Evolutionary conservation across 1,140 invertebrate species (phyloP).

Genomic region (Neotoxoptera formosana): DNA sequence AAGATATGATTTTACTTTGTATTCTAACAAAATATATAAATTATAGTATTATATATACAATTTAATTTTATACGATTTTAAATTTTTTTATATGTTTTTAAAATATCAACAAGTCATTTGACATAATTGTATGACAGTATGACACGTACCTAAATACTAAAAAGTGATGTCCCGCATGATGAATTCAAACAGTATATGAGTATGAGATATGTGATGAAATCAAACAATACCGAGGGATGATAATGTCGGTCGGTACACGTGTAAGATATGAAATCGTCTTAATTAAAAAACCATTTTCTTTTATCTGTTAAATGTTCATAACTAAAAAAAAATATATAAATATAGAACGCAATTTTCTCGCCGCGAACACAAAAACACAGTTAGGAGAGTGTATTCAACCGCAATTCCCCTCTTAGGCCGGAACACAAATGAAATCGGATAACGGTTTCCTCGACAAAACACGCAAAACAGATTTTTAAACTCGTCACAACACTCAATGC

Average conservation of each 20-base stretch:
- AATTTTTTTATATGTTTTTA: neutral
- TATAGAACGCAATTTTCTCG: neutral
- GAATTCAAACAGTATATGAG: neutral
- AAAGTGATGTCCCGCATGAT: neutral
- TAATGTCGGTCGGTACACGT: neutral
- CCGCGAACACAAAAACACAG: neutral
- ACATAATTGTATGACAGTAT: neutral
- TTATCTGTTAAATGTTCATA: neutral
- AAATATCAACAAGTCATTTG: neutral
- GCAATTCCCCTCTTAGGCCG: neutral
- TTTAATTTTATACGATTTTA: neutral
- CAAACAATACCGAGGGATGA: neutral
- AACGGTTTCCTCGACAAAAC: neutral
- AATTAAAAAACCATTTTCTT: neutral
- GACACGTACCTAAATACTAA: neutral
- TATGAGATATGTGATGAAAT: neutral
- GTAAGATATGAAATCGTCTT: neutral
- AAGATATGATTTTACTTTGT: neutral
- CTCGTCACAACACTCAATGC: neutral
- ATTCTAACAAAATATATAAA: neutral
- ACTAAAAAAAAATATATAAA: neutral
- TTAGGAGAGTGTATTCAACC: neutral
- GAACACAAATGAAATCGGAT: conserved; percentile 9
- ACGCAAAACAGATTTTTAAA: neutral
- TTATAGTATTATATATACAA: neutral